A percentile compares a stretch with the other conserved stretches of the same genome.
Evolutionary conservation across 2,113 vertebrate genomes (phyloP).

Genomic region (Pipa parva): DNA sequence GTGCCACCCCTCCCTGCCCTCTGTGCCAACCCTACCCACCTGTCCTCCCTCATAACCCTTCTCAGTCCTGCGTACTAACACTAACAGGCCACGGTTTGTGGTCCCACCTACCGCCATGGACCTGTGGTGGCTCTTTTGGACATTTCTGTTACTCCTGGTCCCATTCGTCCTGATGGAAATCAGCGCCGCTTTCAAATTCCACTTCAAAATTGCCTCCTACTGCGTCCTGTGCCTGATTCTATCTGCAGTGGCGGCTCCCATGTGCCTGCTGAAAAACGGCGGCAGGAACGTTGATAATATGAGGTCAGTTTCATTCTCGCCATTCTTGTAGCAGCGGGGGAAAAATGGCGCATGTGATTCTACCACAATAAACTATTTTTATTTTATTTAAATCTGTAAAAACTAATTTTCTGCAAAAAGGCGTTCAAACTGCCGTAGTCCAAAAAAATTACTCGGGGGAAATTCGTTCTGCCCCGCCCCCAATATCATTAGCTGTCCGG

Average conservation of each 20-base stretch:
- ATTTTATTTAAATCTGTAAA: no score
- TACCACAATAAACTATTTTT: no score
- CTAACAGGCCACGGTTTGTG: neutral
- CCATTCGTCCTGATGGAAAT: conserved; percentile 65
- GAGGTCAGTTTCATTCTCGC: conserved; percentile 66
- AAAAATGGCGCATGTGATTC: no score
- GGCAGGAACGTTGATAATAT: conserved; percentile 88
- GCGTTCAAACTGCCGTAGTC: no score
- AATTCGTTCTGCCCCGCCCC: no score
- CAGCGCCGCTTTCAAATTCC: conserved; percentile 73
- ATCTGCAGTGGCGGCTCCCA: conserved; percentile 61
- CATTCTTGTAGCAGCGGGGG: no score
- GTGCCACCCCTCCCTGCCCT: neutral
- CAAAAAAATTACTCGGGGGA: no score
- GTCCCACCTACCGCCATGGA: conserved; percentile 44
- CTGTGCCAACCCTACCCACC: neutral
- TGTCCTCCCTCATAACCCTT: neutral
- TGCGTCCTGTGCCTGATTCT: conserved; percentile 69
- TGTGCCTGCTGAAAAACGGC: conserved; percentile 78
- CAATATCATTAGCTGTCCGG: no score
- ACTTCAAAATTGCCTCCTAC: conserved; percentile 76
- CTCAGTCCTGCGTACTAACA: neutral
- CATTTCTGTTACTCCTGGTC: conserved; percentile 60
- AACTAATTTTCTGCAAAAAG: no score
- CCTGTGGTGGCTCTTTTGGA: conserved; percentile 44